Evolutionary conservation across 2,113 vertebrate genomes (phyloP).

Genomic region (Phalacrocorax brasilianus): DNA sequence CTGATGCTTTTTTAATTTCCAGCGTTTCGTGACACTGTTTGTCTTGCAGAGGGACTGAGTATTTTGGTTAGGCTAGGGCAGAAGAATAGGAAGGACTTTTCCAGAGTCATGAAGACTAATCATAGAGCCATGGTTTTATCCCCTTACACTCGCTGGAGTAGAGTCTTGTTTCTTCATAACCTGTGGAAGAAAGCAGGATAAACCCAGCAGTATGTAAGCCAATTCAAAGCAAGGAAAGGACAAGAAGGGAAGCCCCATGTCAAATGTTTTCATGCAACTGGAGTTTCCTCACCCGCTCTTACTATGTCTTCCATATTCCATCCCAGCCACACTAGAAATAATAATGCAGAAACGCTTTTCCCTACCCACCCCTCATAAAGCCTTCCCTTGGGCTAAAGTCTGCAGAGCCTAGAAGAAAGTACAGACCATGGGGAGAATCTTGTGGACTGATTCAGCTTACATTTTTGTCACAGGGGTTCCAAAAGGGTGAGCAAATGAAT

Average conservation of each 20-base stretch:
- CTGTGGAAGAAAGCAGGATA: neutral
- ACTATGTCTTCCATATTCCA: neutral
- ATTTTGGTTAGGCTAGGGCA: neutral
- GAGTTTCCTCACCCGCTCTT: neutral
- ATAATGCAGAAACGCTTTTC: neutral
- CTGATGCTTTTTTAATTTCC: neutral
- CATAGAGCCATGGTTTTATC: neutral
- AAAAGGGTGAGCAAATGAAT: neutral
- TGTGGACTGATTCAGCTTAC: neutral
- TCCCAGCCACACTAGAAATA: neutral
- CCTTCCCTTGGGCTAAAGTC: neutral
- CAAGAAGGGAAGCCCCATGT: neutral
- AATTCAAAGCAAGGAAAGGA: neutral
- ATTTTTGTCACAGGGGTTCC: neutral
- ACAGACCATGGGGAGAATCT: neutral
- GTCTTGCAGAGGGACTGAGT: neutral
- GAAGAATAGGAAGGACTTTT: neutral
- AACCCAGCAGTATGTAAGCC: rapidly evolving
- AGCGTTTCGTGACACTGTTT: neutral
- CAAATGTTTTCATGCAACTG: neutral
- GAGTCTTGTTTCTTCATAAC: neutral
- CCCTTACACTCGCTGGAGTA: neutral
- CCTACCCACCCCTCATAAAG: neutral
- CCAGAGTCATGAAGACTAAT: neutral
- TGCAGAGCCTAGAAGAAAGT: neutral